A percentile compares a stretch with the other conserved stretches of the same genome.
Evolutionary conservation across 2,113 vertebrate species (phyloP).

Genomic region (Turnix velox): DNA sequence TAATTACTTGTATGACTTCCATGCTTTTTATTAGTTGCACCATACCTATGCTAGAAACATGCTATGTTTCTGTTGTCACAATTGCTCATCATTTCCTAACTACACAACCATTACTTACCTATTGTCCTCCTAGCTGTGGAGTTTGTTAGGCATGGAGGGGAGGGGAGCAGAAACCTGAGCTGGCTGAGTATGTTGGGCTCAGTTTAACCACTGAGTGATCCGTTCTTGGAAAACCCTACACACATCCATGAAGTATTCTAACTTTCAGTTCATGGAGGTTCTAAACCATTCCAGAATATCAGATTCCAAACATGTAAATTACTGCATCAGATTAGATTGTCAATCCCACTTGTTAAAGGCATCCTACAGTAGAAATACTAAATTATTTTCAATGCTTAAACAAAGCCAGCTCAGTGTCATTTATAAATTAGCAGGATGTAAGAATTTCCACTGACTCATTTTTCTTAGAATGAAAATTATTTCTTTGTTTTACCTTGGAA

Average conservation of each 20-base stretch:
- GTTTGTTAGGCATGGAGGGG: fast-evolving
- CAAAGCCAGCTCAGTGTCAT: not conserved
- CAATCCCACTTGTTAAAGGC: not conserved
- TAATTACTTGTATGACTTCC: not conserved
- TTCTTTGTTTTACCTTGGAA: not conserved
- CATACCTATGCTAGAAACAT: not conserved
- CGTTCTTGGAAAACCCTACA: not conserved
- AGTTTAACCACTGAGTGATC: not conserved
- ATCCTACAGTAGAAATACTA: not conserved
- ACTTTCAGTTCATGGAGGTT: not conserved
- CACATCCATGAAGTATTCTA: not conserved
- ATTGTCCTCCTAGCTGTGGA: not conserved
- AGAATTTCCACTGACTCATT: not conserved
- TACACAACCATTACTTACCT: not conserved
- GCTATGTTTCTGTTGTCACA: not conserved
- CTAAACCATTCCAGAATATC: not conserved
- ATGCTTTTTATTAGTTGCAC: not conserved
- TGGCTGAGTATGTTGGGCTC: not conserved
- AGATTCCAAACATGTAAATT: not conserved
- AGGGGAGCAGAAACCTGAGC: not conserved
- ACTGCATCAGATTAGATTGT: not conserved
- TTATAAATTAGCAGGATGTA: not conserved
- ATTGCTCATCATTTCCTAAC: not conserved
- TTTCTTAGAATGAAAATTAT: not conserved
- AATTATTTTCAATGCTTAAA: not conserved